These are phyloP conservation scores for Lordiphosa stackelbergi DNA, from an alignment of 1,140 invertebrate species.

Conservation along the genomic window DNA sequence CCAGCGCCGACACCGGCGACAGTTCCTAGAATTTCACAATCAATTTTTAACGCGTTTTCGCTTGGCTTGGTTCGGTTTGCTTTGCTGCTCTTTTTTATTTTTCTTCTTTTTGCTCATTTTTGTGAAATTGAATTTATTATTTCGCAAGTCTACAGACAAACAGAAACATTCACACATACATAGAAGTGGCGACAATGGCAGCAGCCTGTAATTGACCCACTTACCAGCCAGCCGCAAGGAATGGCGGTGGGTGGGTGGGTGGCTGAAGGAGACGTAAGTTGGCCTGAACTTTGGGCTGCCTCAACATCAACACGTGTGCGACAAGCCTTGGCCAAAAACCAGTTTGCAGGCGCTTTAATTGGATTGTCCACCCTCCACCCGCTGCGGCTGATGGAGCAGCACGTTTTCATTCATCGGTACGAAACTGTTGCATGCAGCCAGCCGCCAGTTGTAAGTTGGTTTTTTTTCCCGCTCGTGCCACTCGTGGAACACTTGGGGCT, in stretches of 20 bases:
- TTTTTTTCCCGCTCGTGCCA: constrained; percentile 24
- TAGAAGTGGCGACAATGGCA: constrained; percentile 54
- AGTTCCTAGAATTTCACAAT: constrained; percentile 63
- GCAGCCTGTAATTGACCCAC: constrained; percentile 72
- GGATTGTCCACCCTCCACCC: constrained; percentile 13
- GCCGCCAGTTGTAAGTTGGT: constrained; percentile 52
- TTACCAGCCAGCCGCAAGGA: constrained; percentile 30
- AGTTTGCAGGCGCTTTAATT: constrained; percentile 66
- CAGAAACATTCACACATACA: constrained; percentile 21
- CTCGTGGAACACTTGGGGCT: constrained; percentile 34
- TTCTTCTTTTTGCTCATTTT: constrained; percentile 45
- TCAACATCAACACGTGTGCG: constrained; percentile 47
- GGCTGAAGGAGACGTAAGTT: constrained; percentile 23
- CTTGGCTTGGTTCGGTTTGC: constrained; percentile 18
- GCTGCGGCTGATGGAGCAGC: constrained; percentile 21
- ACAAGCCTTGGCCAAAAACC: constrained; percentile 53
- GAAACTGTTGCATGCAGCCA: constrained; percentile 57
- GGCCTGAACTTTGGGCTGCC: constrained; percentile 51
- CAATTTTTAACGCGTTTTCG: constrained; percentile 45
- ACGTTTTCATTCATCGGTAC: constrained; percentile 65
- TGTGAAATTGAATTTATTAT: constrained; percentile 73
- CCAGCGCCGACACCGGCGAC: constrained; percentile 18
- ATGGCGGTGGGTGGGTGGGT: constrained; percentile 30
- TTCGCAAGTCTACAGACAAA: constrained; percentile 51
- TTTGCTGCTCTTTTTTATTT: constrained; percentile 30